A percentile compares a stretch with the other conserved stretches of the same genome.
Evolutionary conservation across 1,140 invertebrate genomes (phyloP).

Genomic region (Pachypsylla venusta): DNA sequence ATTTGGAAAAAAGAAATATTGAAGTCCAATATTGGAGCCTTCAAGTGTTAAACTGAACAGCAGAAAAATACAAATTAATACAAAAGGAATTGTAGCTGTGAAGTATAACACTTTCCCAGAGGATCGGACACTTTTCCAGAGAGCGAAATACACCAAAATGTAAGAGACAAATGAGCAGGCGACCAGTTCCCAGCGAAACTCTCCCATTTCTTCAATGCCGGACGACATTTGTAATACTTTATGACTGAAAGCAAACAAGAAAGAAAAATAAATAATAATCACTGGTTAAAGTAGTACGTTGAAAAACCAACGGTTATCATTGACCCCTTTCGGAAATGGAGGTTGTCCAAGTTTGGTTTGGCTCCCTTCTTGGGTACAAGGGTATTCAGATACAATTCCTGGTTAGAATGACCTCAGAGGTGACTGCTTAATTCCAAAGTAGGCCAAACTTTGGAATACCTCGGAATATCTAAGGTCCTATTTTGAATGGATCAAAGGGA

Average conservation of each 20-base stretch:
- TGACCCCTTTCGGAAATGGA: background rate
- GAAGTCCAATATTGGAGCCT: constrained; percentile 59
- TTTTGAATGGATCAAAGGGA: no score
- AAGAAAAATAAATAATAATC: background rate
- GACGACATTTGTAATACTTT: constrained; percentile 67
- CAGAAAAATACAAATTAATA: constrained; percentile 65
- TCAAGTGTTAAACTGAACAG: constrained; percentile 63
- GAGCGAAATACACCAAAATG: constrained; percentile 80
- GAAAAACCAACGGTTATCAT: no score
- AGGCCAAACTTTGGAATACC: no score
- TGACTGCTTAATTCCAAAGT: no score
- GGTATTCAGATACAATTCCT: no score
- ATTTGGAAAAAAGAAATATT: constrained; percentile 74
- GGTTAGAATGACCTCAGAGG: no score
- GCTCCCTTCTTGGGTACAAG: no score
- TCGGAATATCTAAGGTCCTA: no score
- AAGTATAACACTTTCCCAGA: constrained; percentile 67
- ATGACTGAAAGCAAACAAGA: constrained; percentile 40
- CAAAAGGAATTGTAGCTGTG: constrained; percentile 69
- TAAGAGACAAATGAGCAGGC: constrained; percentile 72
- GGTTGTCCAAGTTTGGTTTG: no score
- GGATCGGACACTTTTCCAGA: constrained; percentile 83
- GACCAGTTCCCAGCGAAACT: constrained; percentile 68
- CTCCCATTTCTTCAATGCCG: constrained; percentile 66
- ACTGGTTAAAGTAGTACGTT: no score